Conservation (phyloP, 2,888 invertebrate genomes). For the Harpalus rufipes region DNA sequence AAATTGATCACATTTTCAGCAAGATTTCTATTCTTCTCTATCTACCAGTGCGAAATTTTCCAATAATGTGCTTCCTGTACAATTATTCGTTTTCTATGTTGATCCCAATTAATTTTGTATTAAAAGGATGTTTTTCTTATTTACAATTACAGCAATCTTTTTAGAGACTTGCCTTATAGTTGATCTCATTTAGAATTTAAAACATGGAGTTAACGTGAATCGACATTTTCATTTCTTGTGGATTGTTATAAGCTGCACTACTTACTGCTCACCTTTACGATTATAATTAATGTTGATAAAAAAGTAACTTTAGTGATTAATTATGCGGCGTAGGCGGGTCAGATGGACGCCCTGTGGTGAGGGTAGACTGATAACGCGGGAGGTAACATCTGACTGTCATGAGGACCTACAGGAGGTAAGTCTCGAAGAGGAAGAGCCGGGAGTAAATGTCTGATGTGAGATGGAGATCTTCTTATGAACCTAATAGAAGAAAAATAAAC, state of each 20-base stretch:
- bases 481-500: neutral
- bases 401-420: conserved; percentile 75
- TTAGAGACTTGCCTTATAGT: neutral
- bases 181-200: conserved; percentile 30
- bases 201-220: neutral
- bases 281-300: neutral
- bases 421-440: conserved; percentile 77
- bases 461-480: conserved; percentile 74
- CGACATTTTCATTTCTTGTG: conserved; percentile 9
- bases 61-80: conserved; percentile 54
- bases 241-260: neutral
- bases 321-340: conserved; percentile 70
- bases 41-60: conserved; percentile 52
- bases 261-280: conserved; percentile 11
- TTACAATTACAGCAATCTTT: conserved; percentile 27
- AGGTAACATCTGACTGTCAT: conserved; percentile 69
- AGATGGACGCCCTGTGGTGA: conserved; percentile 77
- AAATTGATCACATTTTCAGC: conserved; percentile 53
- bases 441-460: conserved; percentile 75
- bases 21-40: conserved; percentile 47
- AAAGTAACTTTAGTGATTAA: conserved; percentile 17
- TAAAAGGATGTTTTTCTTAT: conserved; percentile 40
- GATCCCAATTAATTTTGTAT: conserved; percentile 61
- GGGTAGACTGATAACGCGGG: conserved; percentile 77
- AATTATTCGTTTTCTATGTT: conserved; percentile 57